Evolutionary conservation across 2,888 invertebrate species (phyloP).

Genomic region (Blomia tropicalis): DNA sequence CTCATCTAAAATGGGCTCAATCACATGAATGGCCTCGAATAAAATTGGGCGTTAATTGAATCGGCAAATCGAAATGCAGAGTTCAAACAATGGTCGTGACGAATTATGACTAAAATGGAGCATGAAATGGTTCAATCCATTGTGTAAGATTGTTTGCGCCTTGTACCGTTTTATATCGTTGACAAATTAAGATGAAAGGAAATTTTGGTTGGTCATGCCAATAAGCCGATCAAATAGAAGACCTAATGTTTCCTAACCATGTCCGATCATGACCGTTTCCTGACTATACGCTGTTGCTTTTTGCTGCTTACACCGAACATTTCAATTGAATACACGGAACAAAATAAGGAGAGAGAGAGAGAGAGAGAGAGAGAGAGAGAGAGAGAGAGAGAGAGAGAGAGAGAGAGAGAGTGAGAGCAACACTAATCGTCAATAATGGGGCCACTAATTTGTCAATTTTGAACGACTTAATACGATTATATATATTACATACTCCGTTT

Average conservation of each 20-base stretch:
- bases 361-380: no score
- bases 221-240: not conserved
- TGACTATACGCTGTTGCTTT: no score
- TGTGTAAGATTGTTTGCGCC: not conserved
- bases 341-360: no score
- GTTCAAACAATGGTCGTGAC: no score
- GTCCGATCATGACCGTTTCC: not conserved
- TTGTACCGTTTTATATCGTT: not conserved
- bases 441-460: conserved; percentile 11
- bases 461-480: conserved; percentile 13
- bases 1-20: not conserved
- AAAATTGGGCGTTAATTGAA: no score
- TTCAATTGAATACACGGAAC: no score
- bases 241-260: not conserved
- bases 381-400: no score
- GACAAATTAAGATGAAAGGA: not conserved
- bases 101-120: not conserved
- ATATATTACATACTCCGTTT: no score
- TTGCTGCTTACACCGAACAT: no score
- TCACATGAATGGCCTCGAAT: not conserved
- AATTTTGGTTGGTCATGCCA: conserved; percentile 9
- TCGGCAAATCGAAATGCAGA: no score
- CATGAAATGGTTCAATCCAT: conserved; percentile 6
- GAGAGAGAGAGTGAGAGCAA: no score
- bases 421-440: conserved; percentile 6